These are phyloP conservation scores for Notolabrus celidotus DNA, from an alignment of 2,797 vertebrate genomes.

Conservation along the genomic window DNA sequence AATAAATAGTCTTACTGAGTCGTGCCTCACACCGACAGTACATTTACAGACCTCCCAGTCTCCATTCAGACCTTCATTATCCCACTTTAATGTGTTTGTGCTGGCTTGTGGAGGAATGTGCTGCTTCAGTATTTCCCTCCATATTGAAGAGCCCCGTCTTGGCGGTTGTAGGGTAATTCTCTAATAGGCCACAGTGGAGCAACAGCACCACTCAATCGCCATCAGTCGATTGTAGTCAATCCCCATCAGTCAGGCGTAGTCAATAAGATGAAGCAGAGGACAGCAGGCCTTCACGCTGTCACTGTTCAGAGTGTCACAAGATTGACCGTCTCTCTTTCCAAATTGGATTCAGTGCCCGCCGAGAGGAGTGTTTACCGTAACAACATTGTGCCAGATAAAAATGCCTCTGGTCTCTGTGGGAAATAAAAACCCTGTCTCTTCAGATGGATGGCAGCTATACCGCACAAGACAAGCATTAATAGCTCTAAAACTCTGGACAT, in stretches of 20 bases:
- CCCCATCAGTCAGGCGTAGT: conserved; percentile 63
- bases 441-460: conserved; percentile 10
- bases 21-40: neutral
- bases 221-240: conserved; percentile 58
- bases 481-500: neutral
- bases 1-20: no score
- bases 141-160: conserved; percentile 38
- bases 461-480: neutral
- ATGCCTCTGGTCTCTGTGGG: conserved; percentile 1
- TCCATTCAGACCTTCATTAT: conserved; percentile 25
- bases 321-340: conserved; percentile 37
- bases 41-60: neutral
- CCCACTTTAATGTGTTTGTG: conserved; percentile 14
- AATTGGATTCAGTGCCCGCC: conserved; percentile 51
- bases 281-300: conserved; percentile 39
- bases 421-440: conserved; percentile 32
- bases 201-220: conserved; percentile 50
- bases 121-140: conserved; percentile 25
- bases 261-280: conserved; percentile 59
- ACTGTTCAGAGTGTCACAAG: conserved; percentile 46
- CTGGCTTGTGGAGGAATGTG: conserved; percentile 58
- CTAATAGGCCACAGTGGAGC: conserved; percentile 57
- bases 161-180: conserved; percentile 58
- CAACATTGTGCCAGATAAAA: conserved; percentile 33
- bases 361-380: conserved; percentile 46